Evolutionary conservation across 2,888 invertebrate genomes (phyloP).

Genomic region (Fissipunctia ypsillon): DNA sequence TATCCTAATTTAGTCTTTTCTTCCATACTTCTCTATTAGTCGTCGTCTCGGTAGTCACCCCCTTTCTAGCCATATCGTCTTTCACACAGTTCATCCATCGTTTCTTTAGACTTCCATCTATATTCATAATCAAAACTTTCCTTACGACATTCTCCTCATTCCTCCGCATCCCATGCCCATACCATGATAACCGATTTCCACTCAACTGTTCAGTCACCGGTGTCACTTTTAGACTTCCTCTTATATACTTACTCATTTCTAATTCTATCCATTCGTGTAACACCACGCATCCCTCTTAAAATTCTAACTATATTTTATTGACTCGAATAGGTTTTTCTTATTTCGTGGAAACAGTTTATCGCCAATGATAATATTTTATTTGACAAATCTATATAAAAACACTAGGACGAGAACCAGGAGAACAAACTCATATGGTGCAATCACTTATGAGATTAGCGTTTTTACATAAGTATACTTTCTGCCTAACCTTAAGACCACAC

Average conservation of each 20-base stretch:
- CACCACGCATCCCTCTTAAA: neutral
- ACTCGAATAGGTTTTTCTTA: neutral
- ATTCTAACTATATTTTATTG: neutral
- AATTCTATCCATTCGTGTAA: neutral
- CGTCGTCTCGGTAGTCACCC: too few relatives aligned
- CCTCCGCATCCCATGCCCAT: neutral
- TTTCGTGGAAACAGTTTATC: neutral
- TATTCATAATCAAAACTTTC: neutral
- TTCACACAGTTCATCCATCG: neutral
- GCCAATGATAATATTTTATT: neutral
- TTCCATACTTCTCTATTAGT: neutral
- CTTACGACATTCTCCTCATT: neutral
- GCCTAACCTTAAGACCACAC: neutral
- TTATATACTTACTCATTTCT: constrained; percentile 4
- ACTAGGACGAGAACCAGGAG: neutral
- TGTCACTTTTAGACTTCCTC: neutral
- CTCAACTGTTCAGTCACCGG: neutral
- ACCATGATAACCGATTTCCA: neutral
- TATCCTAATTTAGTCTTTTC: neutral
- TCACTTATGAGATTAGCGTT: neutral
- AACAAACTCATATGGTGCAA: neutral
- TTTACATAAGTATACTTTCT: neutral
- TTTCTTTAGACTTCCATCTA: neutral
- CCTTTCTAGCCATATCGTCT: neutral
- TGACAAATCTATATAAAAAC: neutral